Conservation (phyloP, 2,888 invertebrate species). For the Scaptomyza parva region DNA sequence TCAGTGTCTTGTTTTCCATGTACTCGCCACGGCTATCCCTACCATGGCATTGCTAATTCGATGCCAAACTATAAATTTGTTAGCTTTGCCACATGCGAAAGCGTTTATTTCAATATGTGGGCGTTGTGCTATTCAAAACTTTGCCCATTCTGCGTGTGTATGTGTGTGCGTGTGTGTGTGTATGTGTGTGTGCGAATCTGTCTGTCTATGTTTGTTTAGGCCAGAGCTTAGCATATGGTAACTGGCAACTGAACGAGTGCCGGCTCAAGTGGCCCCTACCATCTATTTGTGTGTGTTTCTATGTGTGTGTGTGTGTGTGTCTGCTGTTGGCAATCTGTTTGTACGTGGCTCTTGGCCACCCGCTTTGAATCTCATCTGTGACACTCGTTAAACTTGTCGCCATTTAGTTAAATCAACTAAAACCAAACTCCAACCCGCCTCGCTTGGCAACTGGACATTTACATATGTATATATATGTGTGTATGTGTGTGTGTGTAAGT, state of each 20-base stretch:
- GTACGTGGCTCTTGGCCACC: slow-evolving; percentile 56
- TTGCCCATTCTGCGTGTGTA: slow-evolving; percentile 44
- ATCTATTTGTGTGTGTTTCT: slow-evolving; percentile 19
- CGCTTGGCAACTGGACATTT: background rate
- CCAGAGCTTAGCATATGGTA: slow-evolving; percentile 68
- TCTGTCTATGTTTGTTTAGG: slow-evolving; percentile 74
- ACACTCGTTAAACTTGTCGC: slow-evolving; percentile 80
- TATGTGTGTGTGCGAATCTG: slow-evolving; percentile 16
- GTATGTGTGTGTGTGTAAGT: no score
- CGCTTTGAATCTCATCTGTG: slow-evolving; percentile 77
- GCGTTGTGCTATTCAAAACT: slow-evolving; percentile 74
- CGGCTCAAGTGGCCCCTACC: slow-evolving; percentile 38
- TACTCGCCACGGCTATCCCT: background rate
- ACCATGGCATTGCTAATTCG: slow-evolving; percentile 63
- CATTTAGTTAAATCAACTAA: slow-evolving; percentile 81
- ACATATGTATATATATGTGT: background rate
- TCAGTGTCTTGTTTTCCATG: slow-evolving; percentile 11
- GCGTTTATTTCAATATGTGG: slow-evolving; percentile 80
- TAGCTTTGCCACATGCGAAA: slow-evolving; percentile 76
- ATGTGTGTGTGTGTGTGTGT: slow-evolving; percentile 1
- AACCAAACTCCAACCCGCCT: slow-evolving; percentile 54
- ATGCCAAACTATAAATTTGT: slow-evolving; percentile 79
- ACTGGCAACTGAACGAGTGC: slow-evolving; percentile 32
- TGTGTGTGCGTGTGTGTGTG: slow-evolving; percentile 1
- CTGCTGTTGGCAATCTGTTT: slow-evolving; percentile 40